Evolutionary conservation across 2,797 vertebrate species (phyloP).

Genomic region (Hemitrygon akajei): DNA sequence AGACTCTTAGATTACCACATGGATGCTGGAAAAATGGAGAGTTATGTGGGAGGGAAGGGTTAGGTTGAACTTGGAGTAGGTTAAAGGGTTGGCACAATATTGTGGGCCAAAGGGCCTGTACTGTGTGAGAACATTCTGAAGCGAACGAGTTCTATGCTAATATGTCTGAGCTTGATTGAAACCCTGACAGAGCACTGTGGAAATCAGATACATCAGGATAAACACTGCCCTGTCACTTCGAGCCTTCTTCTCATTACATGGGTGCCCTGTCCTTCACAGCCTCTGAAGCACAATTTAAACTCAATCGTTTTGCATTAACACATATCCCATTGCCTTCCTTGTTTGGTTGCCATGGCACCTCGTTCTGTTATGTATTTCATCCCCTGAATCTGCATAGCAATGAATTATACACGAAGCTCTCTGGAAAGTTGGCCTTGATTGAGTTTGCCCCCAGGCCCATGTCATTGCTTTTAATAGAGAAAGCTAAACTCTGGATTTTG

Average conservation of each 20-base stretch:
- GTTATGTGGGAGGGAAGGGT: no score
- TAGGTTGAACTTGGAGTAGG: no score
- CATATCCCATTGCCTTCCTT: slow-evolving; percentile 6
- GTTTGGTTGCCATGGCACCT: slow-evolving; percentile 22
- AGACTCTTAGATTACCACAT: no score
- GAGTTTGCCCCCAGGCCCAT: not conserved
- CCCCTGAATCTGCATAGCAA: slow-evolving; percentile 18
- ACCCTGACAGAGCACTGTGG: not conserved
- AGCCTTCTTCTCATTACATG: not conserved
- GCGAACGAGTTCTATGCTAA: not conserved
- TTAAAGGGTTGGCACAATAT: no score
- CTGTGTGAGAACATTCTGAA: not conserved
- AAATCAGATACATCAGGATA: not conserved
- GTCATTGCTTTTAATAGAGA: not conserved
- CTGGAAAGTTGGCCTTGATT: slow-evolving; percentile 18
- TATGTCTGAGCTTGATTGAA: not conserved
- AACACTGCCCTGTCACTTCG: not conserved
- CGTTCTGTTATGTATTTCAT: not conserved
- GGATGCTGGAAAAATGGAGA: no score
- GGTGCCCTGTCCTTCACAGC: not conserved
- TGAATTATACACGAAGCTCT: slow-evolving; percentile 31
- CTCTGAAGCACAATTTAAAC: slow-evolving; percentile 4
- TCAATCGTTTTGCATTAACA: slow-evolving; percentile 26
- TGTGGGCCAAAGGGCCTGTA: no score
- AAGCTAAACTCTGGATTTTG: not conserved